phyloP scores from a whole-genome alignment of 2,888 invertebrate genomes.

The Parthenolecanium corni region DNA sequence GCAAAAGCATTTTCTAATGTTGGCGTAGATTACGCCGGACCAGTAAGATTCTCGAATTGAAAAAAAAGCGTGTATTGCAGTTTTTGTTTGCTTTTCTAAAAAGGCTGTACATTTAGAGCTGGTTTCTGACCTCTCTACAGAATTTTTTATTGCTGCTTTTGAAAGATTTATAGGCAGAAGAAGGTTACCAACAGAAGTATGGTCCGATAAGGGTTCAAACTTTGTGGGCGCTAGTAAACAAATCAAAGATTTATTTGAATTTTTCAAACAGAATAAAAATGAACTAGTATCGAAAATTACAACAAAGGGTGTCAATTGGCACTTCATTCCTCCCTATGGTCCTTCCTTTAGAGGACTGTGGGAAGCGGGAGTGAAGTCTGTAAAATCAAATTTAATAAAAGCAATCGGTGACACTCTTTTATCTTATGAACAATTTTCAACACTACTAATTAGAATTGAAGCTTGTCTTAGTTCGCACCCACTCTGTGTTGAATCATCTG shows the following conservation, averaged over 20 bases:
- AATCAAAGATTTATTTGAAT: neutral
- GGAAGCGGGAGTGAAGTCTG: conserved; percentile 12
- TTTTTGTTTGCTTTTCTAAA: conserved; percentile 5
- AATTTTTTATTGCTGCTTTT: neutral
- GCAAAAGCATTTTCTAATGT: neutral
- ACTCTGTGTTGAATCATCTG: neutral
- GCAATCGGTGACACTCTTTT: conserved; percentile 33
- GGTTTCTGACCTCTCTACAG: neutral
- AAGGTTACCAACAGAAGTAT: neutral
- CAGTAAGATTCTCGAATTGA: neutral
- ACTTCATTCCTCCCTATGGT: neutral
- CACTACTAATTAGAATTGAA: neutral
- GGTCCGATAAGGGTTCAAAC: neutral
- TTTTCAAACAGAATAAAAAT: neutral
- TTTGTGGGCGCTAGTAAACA: neutral
- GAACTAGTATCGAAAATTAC: neutral
- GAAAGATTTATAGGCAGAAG: neutral
- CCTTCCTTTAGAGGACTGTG: conserved; percentile 9
- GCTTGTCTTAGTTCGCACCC: neutral
- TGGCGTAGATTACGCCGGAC: conserved; percentile 7
- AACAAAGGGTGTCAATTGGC: neutral
- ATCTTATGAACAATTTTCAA: conserved; percentile 12
- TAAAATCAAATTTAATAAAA: neutral
- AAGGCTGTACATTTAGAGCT: conserved; percentile 6
- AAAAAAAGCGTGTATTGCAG: neutral